Evolutionary conservation across 2,888 invertebrate species (phyloP).

Genomic region (Drosophila mimetica): DNA sequence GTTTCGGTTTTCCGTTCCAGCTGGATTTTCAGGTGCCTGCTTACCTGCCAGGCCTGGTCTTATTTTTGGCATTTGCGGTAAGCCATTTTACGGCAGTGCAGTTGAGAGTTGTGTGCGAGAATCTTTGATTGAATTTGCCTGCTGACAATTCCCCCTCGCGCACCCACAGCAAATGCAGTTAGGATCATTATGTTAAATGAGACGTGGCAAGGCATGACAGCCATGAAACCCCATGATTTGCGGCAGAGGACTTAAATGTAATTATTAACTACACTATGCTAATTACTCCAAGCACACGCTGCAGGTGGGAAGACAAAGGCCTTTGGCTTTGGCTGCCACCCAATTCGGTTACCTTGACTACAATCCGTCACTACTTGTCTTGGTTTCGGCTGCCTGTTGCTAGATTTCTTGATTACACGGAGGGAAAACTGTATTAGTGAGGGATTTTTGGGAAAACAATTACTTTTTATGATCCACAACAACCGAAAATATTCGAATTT

Average conservation of each 20-base stretch:
- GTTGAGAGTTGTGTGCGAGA: slow-evolving; percentile 39
- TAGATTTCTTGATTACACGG: slow-evolving; percentile 1
- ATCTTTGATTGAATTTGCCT: slow-evolving; percentile 45
- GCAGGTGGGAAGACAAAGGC: slow-evolving; percentile 16
- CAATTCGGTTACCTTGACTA: slow-evolving; percentile 26
- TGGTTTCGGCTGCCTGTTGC: slow-evolving; percentile 32
- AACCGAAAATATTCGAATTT: not conserved
- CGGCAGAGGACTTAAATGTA: slow-evolving; percentile 12
- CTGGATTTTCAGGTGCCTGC: slow-evolving; percentile 3
- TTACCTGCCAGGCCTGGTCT: slow-evolving; percentile 34
- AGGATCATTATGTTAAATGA: slow-evolving; percentile 37
- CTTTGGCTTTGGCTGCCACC: slow-evolving; percentile 26
- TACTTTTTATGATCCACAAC: too few relatives aligned
- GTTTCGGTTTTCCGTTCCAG: slow-evolving; percentile 2
- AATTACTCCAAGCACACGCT: slow-evolving; percentile 31
- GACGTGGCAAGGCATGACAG: slow-evolving; percentile 19
- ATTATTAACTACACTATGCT: slow-evolving; percentile 42
- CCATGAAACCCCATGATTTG: slow-evolving; percentile 25
- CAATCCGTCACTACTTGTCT: slow-evolving; percentile 7
- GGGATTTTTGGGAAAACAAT: too few relatives aligned
- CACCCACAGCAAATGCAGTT: not conserved
- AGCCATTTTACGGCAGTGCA: slow-evolving; percentile 50
- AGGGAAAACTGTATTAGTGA: not conserved
- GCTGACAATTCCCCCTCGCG: not conserved
- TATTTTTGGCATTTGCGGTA: slow-evolving; percentile 51